Percentiles rank a stretch among this genome's conserved stretches.
phyloP scores from a whole-genome alignment of 2,888 invertebrate species.

The Athrips mouffetella region DNA sequence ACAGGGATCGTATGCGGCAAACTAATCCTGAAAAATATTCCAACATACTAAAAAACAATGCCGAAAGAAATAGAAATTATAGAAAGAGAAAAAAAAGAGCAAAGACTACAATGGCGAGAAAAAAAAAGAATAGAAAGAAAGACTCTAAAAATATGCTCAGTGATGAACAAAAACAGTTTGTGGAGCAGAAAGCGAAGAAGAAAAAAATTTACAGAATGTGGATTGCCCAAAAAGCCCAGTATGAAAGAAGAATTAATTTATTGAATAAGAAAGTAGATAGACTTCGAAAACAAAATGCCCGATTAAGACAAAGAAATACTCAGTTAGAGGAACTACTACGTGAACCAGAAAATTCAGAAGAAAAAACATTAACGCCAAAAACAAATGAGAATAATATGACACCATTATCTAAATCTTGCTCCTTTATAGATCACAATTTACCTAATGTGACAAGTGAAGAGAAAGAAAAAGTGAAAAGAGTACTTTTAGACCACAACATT shows the following conservation, averaged over 20 bases:
- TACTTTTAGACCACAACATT: too few relatives aligned
- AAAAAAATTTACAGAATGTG: slow-evolving; percentile 8
- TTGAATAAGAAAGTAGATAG: not conserved
- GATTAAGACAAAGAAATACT: slow-evolving; percentile 5
- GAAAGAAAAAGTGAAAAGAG: too few relatives aligned
- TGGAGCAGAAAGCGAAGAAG: not conserved
- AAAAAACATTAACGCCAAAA: slow-evolving; percentile 3
- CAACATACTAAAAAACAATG: slow-evolving; percentile 1
- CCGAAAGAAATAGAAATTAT: slow-evolving; percentile 5
- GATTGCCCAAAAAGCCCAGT: slow-evolving; percentile 7
- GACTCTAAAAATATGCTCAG: not conserved
- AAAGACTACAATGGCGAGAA: slow-evolving; percentile 1
- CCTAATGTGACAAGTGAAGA: too few relatives aligned
- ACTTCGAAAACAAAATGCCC: slow-evolving; percentile 11
- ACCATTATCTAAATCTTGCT: too few relatives aligned
- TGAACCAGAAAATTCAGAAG: slow-evolving; percentile 4
- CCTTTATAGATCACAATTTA: too few relatives aligned
- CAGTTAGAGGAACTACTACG: slow-evolving; percentile 10
- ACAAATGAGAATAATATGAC: too few relatives aligned
- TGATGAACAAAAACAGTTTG: slow-evolving; percentile 2
- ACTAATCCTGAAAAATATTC: slow-evolving; percentile 9
- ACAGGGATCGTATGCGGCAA: slow-evolving; percentile 5
- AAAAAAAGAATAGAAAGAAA: slow-evolving; percentile 4
- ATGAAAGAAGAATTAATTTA: slow-evolving; percentile 7
- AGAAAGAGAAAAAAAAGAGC: slow-evolving; percentile 2